Conservation (phyloP, 2,113 vertebrate genomes). For the Cyanoderma ruficeps region DNA sequence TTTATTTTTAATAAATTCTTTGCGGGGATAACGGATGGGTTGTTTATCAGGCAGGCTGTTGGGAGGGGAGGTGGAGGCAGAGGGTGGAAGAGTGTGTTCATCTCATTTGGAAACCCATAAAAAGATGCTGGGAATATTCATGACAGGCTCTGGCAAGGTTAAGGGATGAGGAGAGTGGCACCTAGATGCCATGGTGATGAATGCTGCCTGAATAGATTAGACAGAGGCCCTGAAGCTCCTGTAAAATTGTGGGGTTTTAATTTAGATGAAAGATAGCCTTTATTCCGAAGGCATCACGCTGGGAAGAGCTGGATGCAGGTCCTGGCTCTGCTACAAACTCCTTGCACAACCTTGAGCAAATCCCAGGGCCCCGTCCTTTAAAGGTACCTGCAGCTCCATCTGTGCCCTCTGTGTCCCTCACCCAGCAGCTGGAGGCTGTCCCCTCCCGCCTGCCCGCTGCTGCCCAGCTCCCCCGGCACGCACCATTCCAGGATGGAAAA, state of each 20-base stretch:
- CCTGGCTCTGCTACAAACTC: neutral
- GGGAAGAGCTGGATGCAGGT: neutral
- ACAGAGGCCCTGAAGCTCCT: slow-evolving; percentile 42
- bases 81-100: neutral
- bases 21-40: accelerated
- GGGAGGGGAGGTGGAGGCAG: neutral
- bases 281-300: neutral
- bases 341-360: neutral
- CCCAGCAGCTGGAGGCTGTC: neutral
- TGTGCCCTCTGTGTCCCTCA: neutral
- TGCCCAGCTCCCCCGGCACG: neutral
- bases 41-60: neutral
- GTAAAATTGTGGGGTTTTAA: neutral
- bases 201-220: slow-evolving; percentile 35
- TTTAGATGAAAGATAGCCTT: slow-evolving; percentile 58
- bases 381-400: neutral
- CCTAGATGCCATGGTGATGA: slow-evolving; percentile 51
- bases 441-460: neutral
- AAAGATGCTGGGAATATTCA: slow-evolving; percentile 45
- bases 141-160: slow-evolving; percentile 51
- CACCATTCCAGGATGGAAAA: too few species aligned
- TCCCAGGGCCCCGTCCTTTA: neutral
- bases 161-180: slow-evolving; percentile 50
- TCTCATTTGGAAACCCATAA: neutral
- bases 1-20: too few species aligned